Base-by-base conservation (phyloP, 2,113 vertebrate genomes). In the Spilogale gracilis region DNA sequence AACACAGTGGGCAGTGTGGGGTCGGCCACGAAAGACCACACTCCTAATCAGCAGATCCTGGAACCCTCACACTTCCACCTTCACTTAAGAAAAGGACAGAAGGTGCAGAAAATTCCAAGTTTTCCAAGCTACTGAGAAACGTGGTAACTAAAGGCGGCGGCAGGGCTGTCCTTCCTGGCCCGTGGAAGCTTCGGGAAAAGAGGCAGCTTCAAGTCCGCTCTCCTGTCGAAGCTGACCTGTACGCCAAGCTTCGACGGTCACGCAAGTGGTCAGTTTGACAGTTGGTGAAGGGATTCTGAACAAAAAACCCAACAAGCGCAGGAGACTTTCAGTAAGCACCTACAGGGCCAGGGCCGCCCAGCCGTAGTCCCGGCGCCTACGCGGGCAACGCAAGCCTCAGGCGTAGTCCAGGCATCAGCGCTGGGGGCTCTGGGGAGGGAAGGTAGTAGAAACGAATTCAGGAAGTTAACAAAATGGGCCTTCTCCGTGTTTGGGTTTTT, bases 111-210 rank as follows among this genome's bases (percentile, higher is more conserved):
- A 6, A n/a, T 58, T 13, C 58, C 16, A 67, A 54, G 16, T 32
- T 83, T 54, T 69, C 56, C 25, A 48, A 30, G 13, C 9, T 30
- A 23, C 81, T 58, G 56, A 9, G 25, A 2, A 6, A 9, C 14
- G 48, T 18, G 2, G 21, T 10, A 13, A 25, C 0, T 16, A 20
- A 7, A 52, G 17, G 12, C 38, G 14, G 27, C 23, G 17, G 13
- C 6, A 6, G 12, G 3, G 45, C 1, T 32, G 80, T 50, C n/a
- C 21, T 45, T n/a, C 3, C 43, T 0, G 48, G 38, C 38, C 43
- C 6, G 58, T 0, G 30, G n/a, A 20, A 78, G n/a, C 69, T 20
- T 1, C 0, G 5, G 1, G 6, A n/a, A 52, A 20, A 56, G 78
- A 71, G 30, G 38, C 30, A n/a, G 20, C 52, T 86, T 81, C 94